A percentile compares a stretch with the other conserved stretches of the same genome.
Conservation (phyloP, 2,888 invertebrate species). For the Papilio elwesi region DNA sequence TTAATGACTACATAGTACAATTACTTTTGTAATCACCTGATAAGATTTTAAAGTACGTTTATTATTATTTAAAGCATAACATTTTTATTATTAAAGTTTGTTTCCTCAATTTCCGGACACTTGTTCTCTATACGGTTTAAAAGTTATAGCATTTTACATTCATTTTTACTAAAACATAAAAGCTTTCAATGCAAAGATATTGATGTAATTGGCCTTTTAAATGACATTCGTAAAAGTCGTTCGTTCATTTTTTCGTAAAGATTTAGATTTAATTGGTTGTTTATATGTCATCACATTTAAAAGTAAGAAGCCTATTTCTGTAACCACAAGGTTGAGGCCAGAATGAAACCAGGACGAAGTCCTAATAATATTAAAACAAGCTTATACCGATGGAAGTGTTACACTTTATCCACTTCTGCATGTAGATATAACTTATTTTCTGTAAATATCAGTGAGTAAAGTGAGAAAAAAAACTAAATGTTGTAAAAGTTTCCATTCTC, state of each 20-base stretch:
- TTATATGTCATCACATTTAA: constrained; percentile 21
- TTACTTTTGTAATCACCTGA: too few relatives aligned
- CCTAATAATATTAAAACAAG: neutral
- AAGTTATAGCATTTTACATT: neutral
- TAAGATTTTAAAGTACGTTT: too few relatives aligned
- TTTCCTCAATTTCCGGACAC: too few relatives aligned
- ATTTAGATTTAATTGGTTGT: constrained; percentile 1
- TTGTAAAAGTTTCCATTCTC: too few relatives aligned
- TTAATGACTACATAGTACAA: too few relatives aligned
- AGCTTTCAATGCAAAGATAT: neutral
- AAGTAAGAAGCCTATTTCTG: constrained; percentile 19
- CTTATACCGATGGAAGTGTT: constrained; percentile 6
- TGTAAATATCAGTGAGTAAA: neutral
- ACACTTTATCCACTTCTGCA: neutral
- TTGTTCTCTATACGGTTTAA: too few relatives aligned
- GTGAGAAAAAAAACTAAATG: too few relatives aligned
- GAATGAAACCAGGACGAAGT: neutral
- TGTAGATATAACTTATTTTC: neutral
- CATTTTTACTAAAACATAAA: neutral
- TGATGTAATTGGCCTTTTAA: neutral
- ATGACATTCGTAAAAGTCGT: neutral
- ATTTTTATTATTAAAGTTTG: too few relatives aligned
- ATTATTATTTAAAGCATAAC: too few relatives aligned
- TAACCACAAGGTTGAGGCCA: constrained; percentile 22
- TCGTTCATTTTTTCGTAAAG: neutral